Evolutionary conservation across 2,888 invertebrate genomes (phyloP).

Genomic region (Philereme vetulata): DNA sequence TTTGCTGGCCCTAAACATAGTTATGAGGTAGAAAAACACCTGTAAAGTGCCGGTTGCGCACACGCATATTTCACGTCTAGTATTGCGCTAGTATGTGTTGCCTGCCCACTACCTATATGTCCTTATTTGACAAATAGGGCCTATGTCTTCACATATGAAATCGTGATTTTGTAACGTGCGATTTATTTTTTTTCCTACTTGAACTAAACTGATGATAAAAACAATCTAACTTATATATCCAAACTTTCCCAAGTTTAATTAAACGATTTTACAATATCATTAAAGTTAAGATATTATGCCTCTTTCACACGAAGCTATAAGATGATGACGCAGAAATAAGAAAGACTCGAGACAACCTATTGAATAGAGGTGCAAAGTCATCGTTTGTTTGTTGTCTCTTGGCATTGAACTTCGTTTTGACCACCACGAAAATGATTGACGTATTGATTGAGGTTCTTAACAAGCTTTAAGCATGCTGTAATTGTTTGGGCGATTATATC

Average conservation of each 20-base stretch:
- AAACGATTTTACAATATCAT: conserved; percentile 4
- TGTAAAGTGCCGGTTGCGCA: conserved; percentile 52
- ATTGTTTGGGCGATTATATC: conserved; percentile 10
- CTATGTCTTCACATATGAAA: conserved; percentile 16
- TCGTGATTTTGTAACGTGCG: conserved; percentile 14
- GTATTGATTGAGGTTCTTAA: conserved; percentile 30
- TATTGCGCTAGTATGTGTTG: conserved; percentile 43
- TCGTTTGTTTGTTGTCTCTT: conserved; percentile 53
- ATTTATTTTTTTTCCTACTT: neutral
- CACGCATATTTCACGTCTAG: conserved; percentile 42
- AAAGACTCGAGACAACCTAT: conserved; percentile 43
- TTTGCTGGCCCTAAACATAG: conserved; percentile 50
- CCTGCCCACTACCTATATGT: conserved; percentile 42
- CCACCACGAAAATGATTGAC: conserved; percentile 43
- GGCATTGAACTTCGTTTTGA: conserved; percentile 65
- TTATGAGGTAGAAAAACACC: conserved; percentile 51
- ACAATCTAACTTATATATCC: conserved; percentile 1
- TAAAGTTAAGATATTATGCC: conserved; percentile 1
- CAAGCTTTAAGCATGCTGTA: conserved; percentile 12
- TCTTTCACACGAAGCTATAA: conserved; percentile 15
- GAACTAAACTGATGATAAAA: neutral
- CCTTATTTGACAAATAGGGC: conserved; percentile 52
- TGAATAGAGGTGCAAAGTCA: conserved; percentile 53
- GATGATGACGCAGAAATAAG: conserved; percentile 52
- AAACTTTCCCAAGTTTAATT: conserved; percentile 13